phyloP scores from a whole-genome alignment of 2,113 vertebrate genomes.

The Syngnathus scovelli region DNA sequence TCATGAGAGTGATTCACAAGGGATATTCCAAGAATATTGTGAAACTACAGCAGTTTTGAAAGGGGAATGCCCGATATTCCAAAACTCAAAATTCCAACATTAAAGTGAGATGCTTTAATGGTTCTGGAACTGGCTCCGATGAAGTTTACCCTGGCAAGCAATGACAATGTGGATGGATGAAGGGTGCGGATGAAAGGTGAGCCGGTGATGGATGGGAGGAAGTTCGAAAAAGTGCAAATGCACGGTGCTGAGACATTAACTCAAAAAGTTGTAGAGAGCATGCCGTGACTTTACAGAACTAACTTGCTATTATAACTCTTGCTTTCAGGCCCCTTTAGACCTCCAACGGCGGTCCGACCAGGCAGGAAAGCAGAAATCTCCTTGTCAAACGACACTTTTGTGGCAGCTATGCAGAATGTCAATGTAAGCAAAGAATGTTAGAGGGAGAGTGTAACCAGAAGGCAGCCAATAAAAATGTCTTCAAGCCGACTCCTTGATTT shows the following conservation, averaged over 20 bases:
- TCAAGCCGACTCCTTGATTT: conserved; percentile 4
- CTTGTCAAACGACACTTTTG: conserved; percentile 48
- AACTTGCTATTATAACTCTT: conserved; percentile 36
- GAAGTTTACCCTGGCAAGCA: conserved; percentile 44
- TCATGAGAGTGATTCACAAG: no score
- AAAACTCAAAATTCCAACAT: neutral
- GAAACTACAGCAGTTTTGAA: no score
- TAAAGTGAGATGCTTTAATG: conserved; percentile 51
- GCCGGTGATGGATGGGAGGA: conserved; percentile 57
- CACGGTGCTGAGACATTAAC: conserved; percentile 36
- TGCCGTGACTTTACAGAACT: conserved; percentile 39
- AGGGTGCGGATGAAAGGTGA: conserved; percentile 59
- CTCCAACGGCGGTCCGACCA: conserved; percentile 35
- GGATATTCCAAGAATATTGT: no score
- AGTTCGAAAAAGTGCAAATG: conserved; percentile 44
- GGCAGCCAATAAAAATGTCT: neutral
- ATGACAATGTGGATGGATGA: conserved; percentile 40
- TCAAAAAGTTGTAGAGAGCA: conserved; percentile 40
- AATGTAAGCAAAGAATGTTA: conserved; percentile 13
- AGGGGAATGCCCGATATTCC: no score
- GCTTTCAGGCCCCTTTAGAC: conserved; percentile 29
- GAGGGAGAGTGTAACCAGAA: neutral
- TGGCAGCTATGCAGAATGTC: conserved; percentile 27
- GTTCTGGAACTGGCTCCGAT: conserved; percentile 49
- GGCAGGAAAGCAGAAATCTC: conserved; percentile 42